A percentile compares a stretch with the other conserved stretches of the same genome.
Evolutionary conservation across 2,797 vertebrate species (phyloP).

Genomic region (Bradypodion pumilum): DNA sequence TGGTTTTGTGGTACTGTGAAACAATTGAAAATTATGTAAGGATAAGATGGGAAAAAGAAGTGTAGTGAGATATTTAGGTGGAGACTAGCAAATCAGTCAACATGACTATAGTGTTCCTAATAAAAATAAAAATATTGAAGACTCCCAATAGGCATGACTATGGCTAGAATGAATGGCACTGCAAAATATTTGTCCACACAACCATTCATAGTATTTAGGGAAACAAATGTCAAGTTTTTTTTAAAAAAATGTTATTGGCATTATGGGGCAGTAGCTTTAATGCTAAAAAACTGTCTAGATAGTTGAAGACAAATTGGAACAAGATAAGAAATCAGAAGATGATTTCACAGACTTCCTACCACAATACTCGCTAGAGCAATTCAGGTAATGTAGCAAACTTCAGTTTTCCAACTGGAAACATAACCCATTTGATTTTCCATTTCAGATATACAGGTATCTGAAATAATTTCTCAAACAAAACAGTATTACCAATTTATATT

Average conservation of each 20-base stretch:
- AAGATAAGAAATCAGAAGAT: not conserved
- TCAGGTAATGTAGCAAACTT: not conserved
- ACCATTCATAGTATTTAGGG: not conserved
- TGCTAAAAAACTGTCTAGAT: not conserved
- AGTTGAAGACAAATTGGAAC: not conserved
- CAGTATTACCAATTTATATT: not conserved
- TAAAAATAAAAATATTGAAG: not conserved
- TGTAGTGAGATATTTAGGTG: not conserved
- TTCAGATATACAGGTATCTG: not conserved
- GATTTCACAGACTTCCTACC: not conserved
- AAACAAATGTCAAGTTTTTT: not conserved
- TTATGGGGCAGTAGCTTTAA: not conserved
- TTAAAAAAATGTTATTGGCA: too few relatives aligned
- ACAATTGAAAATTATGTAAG: not conserved
- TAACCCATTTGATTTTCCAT: conserved; percentile 9
- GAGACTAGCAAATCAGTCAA: not conserved
- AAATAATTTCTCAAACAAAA: conserved; percentile 3
- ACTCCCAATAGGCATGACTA: not conserved
- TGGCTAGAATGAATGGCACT: not conserved
- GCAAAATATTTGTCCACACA: conserved; percentile 4
- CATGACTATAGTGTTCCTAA: not conserved
- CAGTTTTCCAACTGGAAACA: not conserved
- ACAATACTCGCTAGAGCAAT: conserved; percentile 1
- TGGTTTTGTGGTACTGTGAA: not conserved
- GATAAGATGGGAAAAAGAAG: not conserved